These are phyloP conservation scores for Enteromius mattozi DNA, from an alignment of 2,797 vertebrate species.

Conservation along the genomic window DNA sequence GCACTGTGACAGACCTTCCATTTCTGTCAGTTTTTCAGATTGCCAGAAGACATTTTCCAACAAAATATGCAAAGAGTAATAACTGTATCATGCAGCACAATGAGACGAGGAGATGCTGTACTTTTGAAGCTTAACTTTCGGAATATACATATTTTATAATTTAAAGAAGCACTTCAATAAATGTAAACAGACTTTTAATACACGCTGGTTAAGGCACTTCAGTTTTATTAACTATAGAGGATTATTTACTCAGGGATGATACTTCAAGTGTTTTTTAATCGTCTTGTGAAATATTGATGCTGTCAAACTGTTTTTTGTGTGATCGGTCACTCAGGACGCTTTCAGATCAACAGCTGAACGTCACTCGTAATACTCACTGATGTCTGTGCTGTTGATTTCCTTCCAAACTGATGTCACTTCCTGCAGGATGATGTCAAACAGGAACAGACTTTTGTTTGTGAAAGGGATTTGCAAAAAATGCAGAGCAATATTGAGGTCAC, in stretches of 20 bases:
- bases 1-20: not conserved
- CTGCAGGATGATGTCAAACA: not conserved
- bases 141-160: not conserved
- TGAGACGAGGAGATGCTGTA: not conserved
- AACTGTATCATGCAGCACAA: not conserved
- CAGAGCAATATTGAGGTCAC: not conserved
- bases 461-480: not conserved
- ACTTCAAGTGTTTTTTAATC: not conserved
- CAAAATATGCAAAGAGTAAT: not conserved
- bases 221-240: no score
- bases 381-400: not conserved
- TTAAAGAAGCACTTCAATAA: not conserved
- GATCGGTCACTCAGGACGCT: not conserved
- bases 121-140: not conserved
- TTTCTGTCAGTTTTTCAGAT: not conserved
- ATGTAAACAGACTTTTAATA: not conserved
- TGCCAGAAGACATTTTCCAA: not conserved
- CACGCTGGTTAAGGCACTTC: no score
- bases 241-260: not conserved
- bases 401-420: constrained; percentile 6
- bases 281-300: not conserved
- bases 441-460: not conserved
- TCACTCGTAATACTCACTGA: not conserved
- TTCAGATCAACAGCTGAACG: not conserved
- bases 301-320: not conserved